Conservation (phyloP, 2,797 vertebrate species). For the Natrix natrix region DNA sequence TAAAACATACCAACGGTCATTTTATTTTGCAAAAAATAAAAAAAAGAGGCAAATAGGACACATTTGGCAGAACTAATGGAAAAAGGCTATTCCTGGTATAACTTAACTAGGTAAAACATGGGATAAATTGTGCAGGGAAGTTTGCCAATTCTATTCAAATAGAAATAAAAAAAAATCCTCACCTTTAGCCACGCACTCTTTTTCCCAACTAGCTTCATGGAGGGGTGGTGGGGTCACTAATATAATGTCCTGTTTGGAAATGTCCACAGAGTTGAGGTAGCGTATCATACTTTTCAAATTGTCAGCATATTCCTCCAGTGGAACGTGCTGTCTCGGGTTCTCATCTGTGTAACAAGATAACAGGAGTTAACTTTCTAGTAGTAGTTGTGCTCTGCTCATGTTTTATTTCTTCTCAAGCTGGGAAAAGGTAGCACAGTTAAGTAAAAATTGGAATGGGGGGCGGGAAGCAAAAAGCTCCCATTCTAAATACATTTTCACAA, state of each 20-base stretch:
- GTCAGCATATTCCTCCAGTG: constrained; percentile 81
- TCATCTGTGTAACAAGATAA: constrained; percentile 71
- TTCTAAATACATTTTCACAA: background rate
- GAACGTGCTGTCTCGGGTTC: constrained; percentile 88
- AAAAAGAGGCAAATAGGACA: background rate
- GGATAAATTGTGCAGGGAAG: background rate
- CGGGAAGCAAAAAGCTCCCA: background rate
- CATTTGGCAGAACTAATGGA: background rate
- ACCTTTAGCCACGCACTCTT: constrained; percentile 87
- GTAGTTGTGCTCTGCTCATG: background rate
- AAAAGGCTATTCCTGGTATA: background rate
- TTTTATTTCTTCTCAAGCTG: background rate
- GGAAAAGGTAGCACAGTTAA: background rate
- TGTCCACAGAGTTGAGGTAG: constrained; percentile 75
- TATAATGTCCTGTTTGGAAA: constrained; percentile 78
- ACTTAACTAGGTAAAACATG: background rate
- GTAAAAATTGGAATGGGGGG: background rate
- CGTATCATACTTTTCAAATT: constrained; percentile 83
- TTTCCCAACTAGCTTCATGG: constrained; percentile 84
- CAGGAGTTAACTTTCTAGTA: fast-evolving
- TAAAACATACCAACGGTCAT: background rate
- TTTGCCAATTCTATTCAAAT: background rate
- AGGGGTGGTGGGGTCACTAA: constrained; percentile 89
- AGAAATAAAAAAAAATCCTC: background rate
- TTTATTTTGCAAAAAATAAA: background rate